Base-by-base conservation (phyloP, 2,888 invertebrate genomes). In the Ophion costatus region DNA sequence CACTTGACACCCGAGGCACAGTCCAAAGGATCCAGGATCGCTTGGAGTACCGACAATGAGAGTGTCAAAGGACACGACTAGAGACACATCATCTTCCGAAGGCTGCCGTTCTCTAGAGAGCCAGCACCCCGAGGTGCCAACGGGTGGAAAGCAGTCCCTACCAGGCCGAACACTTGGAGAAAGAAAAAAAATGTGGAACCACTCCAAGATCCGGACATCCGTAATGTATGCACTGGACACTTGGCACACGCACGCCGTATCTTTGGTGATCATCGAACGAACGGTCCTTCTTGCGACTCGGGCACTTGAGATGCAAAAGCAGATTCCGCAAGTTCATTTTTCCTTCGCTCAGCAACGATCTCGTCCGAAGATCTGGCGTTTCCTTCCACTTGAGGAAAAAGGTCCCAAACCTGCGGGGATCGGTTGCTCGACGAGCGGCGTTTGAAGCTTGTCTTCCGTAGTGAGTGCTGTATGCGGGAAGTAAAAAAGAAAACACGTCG, bases 181-280 rank as follows among this genome's bases (percentile, higher is more conserved):
- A 5, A 51, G 5, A 14, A 51, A 17, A 17, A 51, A 5, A 17
- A 45, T 33, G 38, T 45, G 14, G 17, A 45, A 20, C 33, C 64
- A 59, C 64, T 66, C n/a, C 20, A 38, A 33, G 82, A 87, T 84
- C 90, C 91, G 91, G 91, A 91, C 91, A 90, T 89, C 89, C 88
- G 89, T 87, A 87, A 90, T 88, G 82, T 85, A 80, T 71, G 82
- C 71, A 74, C 5, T 24, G 64, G 75, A 10, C 74, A 80, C 78
- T 38, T 63, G 63, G 20, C 14, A 57, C 38, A 56, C 33, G 59
- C 66, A 56, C 33, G 45, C 70, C 38, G 38, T 67, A 66, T 66
- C 76, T 81, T 81, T 14, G 73, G 66, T 63, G 67, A 86, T 82
- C 84, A 80, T 87, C 84, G 78, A 80, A 70, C 75, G 71, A 85